A percentile compares a stretch with the other conserved stretches of the same genome.
phyloP scores from a whole-genome alignment of 64 coral and sea anemone species.

The Astreopora myriophthalma region DNA sequence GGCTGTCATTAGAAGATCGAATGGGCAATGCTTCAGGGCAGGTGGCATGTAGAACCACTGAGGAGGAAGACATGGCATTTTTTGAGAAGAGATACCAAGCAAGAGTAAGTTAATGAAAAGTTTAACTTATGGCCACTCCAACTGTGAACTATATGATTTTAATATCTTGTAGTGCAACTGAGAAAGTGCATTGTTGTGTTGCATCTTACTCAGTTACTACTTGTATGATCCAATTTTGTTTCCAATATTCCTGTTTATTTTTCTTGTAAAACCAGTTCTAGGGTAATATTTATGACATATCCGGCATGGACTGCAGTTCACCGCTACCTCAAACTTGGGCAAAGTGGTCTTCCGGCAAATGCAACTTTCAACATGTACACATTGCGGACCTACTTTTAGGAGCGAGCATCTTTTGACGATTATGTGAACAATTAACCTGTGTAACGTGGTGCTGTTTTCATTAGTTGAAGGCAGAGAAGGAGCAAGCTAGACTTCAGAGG shows the following conservation, averaged over 20 bases:
- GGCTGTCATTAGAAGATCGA: constrained; percentile 75
- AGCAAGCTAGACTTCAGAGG: neutral
- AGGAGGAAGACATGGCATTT: constrained; percentile 95
- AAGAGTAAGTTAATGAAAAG: constrained; percentile 45
- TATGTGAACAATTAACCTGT: neutral
- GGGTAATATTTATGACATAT: no score
- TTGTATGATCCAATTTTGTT: no score
- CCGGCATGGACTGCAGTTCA: no score
- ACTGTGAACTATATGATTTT: no score
- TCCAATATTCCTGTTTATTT: no score
- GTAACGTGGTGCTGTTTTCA: neutral
- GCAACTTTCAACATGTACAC: neutral
- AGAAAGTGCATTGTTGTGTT: no score
- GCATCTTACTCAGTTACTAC: no score
- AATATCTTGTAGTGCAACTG: no score
- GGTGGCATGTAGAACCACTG: constrained; percentile 52
- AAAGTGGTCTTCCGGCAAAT: no score
- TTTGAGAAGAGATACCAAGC: constrained; percentile 96
- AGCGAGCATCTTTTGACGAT: neutral
- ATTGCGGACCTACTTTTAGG: neutral
- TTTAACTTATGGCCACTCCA: no score
- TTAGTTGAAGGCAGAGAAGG: constrained; percentile 38
- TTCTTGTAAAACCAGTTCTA: no score
- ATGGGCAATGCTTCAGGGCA: constrained; percentile 5
- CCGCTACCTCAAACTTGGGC: no score